Evolutionary conservation across 2,113 vertebrate species (phyloP).

Genomic region (Eurystomus gularis): DNA sequence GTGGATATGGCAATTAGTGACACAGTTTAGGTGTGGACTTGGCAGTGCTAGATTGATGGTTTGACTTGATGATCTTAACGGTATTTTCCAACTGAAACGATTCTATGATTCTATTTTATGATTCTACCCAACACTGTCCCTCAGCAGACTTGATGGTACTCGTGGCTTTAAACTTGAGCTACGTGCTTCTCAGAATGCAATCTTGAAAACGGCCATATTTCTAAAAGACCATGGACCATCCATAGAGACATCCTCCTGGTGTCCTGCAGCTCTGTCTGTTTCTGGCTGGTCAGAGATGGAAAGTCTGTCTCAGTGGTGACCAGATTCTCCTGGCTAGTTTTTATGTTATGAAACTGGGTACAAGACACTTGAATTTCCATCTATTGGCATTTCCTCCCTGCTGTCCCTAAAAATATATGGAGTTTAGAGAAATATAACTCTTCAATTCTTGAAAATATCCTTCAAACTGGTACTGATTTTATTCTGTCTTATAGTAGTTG

Average conservation of each 20-base stretch:
- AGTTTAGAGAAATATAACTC: background rate
- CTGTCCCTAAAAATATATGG: background rate
- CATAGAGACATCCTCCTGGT: background rate
- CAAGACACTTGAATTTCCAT: background rate
- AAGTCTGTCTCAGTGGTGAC: background rate
- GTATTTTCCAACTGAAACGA: too few relatives aligned
- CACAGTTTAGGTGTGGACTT: too few relatives aligned
- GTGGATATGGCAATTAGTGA: too few relatives aligned
- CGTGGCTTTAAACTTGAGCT: background rate
- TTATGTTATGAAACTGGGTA: background rate
- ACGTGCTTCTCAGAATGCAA: background rate
- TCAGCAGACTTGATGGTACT: background rate
- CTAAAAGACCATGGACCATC: background rate
- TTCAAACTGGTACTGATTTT: background rate
- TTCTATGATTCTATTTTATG: background rate
- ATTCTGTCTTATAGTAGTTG: background rate
- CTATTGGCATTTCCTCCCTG: background rate
- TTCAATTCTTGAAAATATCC: background rate
- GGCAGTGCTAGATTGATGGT: too few relatives aligned
- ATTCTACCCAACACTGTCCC: too few relatives aligned
- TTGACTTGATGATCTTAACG: too few relatives aligned
- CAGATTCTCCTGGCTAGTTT: background rate
- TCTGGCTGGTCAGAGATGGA: background rate
- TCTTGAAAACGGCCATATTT: background rate
- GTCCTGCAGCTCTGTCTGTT: background rate